Percentiles rank a stretch among this genome's conserved stretches.
phyloP scores from a whole-genome alignment of 2,888 invertebrate genomes.

The Trichacis sp. region DNA sequence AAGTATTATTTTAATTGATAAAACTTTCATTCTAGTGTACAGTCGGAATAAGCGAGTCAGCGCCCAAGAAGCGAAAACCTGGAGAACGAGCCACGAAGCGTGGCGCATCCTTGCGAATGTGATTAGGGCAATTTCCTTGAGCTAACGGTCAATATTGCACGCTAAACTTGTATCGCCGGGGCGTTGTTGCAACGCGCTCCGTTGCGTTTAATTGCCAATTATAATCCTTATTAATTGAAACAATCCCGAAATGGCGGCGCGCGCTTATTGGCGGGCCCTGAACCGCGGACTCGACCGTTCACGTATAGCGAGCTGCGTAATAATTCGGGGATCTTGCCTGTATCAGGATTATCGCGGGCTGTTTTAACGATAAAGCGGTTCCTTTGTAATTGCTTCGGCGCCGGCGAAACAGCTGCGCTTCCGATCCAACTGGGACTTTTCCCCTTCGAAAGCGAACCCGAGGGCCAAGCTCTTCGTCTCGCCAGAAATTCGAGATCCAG shows the following conservation, averaged over 20 bases:
- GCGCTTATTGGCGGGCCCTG: conserved; percentile 55
- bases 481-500: conserved; percentile 10
- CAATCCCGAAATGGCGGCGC: conserved; percentile 57
- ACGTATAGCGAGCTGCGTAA: conserved; percentile 54
- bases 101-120: conserved; percentile 3
- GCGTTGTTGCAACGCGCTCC: conserved; percentile 24
- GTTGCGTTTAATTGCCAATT: conserved; percentile 61
- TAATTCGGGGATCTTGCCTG: conserved; percentile 56
- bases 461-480: conserved; percentile 21
- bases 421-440: conserved; percentile 44
- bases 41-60: background rate
- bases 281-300: conserved; percentile 51
- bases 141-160: conserved; percentile 38
- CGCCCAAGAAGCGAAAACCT: background rate
- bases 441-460: conserved; percentile 29
- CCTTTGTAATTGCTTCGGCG: conserved; percentile 64
- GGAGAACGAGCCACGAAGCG: background rate
- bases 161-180: conserved; percentile 32
- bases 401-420: conserved; percentile 62
- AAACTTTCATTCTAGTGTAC: no score
- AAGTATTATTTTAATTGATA: no score
- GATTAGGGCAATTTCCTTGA: conserved; percentile 33
- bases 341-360: conserved; percentile 61
- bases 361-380: conserved; percentile 61
- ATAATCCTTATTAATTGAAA: conserved; percentile 65